Conservation (phyloP, 1,140 invertebrate species). For the Bombus pascuorum region DNA sequence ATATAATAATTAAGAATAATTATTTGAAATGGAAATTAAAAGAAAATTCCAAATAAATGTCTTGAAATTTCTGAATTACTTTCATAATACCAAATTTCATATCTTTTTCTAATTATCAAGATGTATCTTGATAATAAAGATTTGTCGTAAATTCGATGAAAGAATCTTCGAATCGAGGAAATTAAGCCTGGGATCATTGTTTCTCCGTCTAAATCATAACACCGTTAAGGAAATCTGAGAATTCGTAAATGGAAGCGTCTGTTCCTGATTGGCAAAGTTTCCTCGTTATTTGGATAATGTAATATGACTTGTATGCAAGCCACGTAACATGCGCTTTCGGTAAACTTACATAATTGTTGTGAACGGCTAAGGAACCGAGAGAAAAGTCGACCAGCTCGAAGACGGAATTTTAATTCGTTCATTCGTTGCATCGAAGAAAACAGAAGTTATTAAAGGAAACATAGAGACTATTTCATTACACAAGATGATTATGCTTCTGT, state of each 20-base stretch:
- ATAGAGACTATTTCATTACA: neutral
- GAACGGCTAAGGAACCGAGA: too few relatives aligned
- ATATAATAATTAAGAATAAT: too few relatives aligned
- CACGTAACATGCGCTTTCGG: slow-evolving; percentile 31
- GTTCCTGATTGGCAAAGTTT: slow-evolving; percentile 43
- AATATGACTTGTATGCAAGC: slow-evolving; percentile 42
- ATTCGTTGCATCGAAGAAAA: neutral
- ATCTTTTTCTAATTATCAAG: too few relatives aligned
- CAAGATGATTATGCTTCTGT: neutral
- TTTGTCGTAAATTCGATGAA: neutral
- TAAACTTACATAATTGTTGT: slow-evolving; percentile 51
- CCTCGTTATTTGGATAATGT: slow-evolving; percentile 58
- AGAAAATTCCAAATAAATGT: too few relatives aligned
- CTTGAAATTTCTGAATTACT: too few relatives aligned
- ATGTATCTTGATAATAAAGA: too few relatives aligned
- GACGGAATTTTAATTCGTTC: slow-evolving; percentile 27
- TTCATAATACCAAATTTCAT: too few relatives aligned
- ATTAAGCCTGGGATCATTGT: neutral
- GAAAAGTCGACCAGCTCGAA: slow-evolving; percentile 26
- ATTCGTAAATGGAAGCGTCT: slow-evolving; percentile 46
- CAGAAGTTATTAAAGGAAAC: neutral
- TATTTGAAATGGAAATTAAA: too few relatives aligned
- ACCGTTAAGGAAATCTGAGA: neutral
- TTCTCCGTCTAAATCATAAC: neutral
- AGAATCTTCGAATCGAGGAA: neutral